Conservation (phyloP, 1,140 invertebrate genomes). For the Calycopis cecrops region DNA sequence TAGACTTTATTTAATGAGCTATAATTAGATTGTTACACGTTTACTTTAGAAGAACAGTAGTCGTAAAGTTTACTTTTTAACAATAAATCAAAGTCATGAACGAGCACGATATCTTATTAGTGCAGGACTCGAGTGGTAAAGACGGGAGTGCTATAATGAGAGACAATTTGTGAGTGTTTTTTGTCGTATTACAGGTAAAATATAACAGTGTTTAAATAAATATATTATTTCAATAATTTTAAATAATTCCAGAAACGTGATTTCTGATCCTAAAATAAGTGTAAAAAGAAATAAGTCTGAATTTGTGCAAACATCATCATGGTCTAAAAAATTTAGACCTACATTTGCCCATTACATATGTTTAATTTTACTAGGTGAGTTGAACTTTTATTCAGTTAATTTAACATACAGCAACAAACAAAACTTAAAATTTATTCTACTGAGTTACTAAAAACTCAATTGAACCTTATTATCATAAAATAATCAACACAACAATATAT, state of each 20-base stretch:
- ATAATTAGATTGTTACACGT: background rate
- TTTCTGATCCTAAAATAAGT: background rate
- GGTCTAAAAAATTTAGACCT: conserved; percentile 23
- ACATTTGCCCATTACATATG: conserved; percentile 38
- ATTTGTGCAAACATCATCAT: conserved; percentile 30
- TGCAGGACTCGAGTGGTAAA: conserved; percentile 24
- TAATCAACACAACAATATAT: no score
- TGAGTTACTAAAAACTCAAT: no score
- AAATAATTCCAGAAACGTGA: background rate
- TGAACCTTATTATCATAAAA: no score
- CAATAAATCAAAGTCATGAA: conserved; percentile 45
- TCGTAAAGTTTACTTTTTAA: conserved; percentile 31
- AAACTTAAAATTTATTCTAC: no score
- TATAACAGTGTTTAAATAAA: background rate
- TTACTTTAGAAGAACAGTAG: conserved; percentile 30
- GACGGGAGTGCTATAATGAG: conserved; percentile 25
- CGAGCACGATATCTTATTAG: conserved; percentile 47
- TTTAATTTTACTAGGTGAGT: conserved; percentile 47
- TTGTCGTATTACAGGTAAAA: background rate
- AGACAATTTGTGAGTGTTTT: conserved; percentile 21
- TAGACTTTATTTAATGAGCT: background rate
- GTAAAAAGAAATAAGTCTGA: conserved; percentile 20
- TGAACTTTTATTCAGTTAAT: no score
- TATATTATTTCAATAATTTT: background rate
- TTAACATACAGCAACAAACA: no score